These are phyloP conservation scores for Carapus acus DNA, from an alignment of 2,797 vertebrate genomes.

Conservation along the genomic window DNA sequence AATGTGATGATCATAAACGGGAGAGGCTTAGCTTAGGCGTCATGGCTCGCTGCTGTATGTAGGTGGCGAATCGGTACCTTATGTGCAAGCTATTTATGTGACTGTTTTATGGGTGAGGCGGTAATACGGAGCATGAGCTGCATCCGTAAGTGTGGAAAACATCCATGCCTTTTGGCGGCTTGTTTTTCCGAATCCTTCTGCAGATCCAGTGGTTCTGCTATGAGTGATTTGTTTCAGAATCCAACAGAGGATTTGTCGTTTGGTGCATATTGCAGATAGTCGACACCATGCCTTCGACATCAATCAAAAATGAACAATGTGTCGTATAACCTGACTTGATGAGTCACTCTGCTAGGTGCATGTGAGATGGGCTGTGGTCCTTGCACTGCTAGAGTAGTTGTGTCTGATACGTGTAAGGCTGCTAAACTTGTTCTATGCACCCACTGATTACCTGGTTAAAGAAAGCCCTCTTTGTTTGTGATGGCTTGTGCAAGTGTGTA, in stretches of 20 bases:
- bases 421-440: constrained; percentile 12
- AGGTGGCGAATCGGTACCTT: constrained; percentile 6
- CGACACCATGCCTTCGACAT: background rate
- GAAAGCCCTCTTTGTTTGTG: background rate
- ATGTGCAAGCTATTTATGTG: constrained; percentile 1
- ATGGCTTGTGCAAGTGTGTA: too few relatives aligned
- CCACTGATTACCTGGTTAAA: background rate
- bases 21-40: constrained; percentile 31
- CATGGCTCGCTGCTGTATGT: constrained; percentile 1
- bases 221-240: too few relatives aligned
- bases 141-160: too few relatives aligned
- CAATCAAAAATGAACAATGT: too few relatives aligned
- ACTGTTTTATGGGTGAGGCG: too few relatives aligned
- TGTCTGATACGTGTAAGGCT: constrained; percentile 15
- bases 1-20: constrained; percentile 29
- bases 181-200: too few relatives aligned
- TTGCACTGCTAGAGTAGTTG: constrained; percentile 1
- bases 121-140: too few relatives aligned
- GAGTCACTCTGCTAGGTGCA: constrained; percentile 17
- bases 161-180: too few relatives aligned
- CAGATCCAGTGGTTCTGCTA: too few relatives aligned
- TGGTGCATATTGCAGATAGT: background rate
- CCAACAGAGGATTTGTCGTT: too few relatives aligned
- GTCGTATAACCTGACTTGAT: too few relatives aligned
- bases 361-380: constrained; percentile 4